Conservation (phyloP, 2,888 invertebrate species). For the Congeria kusceri region DNA sequence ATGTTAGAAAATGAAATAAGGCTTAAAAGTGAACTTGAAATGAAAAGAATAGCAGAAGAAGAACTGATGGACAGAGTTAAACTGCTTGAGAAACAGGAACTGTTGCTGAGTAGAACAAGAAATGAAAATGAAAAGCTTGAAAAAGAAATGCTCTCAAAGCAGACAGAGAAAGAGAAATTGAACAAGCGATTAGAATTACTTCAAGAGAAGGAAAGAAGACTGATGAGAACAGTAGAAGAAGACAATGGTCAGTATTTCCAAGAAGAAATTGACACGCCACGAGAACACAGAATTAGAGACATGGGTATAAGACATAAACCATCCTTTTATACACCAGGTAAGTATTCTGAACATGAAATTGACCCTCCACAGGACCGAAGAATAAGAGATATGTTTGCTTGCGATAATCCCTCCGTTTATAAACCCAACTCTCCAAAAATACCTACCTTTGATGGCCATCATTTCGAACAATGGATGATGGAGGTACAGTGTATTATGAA, state of each 20-base stretch:
- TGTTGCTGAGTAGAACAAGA: background rate
- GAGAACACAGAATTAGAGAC: background rate
- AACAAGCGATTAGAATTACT: background rate
- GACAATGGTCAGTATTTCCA: too few relatives aligned
- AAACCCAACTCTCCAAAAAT: background rate
- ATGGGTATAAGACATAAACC: too few relatives aligned
- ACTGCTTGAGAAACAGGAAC: background rate
- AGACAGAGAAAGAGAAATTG: background rate
- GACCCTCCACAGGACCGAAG: too few relatives aligned
- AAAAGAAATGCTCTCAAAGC: background rate
- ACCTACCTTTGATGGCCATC: background rate
- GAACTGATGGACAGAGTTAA: background rate
- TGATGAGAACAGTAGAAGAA: background rate
- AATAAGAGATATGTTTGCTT: too few relatives aligned
- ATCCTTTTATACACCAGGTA: too few relatives aligned
- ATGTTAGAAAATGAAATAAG: background rate
- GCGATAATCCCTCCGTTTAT: background rate
- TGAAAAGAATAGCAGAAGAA: slow-evolving; percentile 3
- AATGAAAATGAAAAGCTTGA: slow-evolving; percentile 2
- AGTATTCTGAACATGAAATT: too few relatives aligned
- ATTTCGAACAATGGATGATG: background rate
- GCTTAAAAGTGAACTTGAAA: slow-evolving; percentile 3
- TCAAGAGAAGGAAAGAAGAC: background rate
- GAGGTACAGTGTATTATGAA: background rate
- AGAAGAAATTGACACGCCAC: too few relatives aligned